Percentiles rank a stretch among this genome's conserved stretches.
These are phyloP conservation scores for Anneissia japonica DNA, from an alignment of 35 echinoderm and acorn worm species.

Conservation along the genomic window DNA sequence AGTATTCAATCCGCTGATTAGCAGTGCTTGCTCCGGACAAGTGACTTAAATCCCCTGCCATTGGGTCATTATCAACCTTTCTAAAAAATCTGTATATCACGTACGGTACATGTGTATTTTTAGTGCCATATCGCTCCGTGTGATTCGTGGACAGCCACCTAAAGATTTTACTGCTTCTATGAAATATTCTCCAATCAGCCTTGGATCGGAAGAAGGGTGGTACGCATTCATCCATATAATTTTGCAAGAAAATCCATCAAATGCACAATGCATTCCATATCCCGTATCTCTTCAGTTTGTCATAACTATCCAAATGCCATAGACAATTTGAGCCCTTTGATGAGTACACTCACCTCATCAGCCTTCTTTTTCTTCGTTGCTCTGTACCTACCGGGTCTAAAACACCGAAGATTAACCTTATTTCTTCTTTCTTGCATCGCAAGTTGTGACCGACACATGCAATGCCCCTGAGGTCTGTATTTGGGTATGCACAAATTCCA, in stretches of 20 bases:
- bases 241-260: constrained; percentile 40
- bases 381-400: constrained; percentile 13
- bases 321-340: neutral
- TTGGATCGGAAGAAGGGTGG: constrained; percentile 16
- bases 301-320: neutral
- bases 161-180: constrained; percentile 14
- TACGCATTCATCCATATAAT: constrained; percentile 43
- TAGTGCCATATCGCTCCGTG: constrained; percentile 7
- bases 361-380: neutral
- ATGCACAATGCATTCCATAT: neutral
- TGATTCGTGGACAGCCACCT: constrained; percentile 25
- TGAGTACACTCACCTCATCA: neutral
- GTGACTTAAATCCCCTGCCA: neutral
- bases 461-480: constrained; percentile 1
- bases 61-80: no score
- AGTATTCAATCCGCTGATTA: constrained; percentile 31
- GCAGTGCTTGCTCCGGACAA: constrained; percentile 16
- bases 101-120: constrained; percentile 22
- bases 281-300: constrained; percentile 38
- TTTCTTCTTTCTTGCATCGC: neutral
- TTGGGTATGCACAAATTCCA: constrained; percentile 9
- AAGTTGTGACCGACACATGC: neutral
- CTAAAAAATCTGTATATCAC: constrained; percentile 3
- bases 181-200: constrained; percentile 33
- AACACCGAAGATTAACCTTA: constrained; percentile 13